Percentiles rank a stretch among this genome's conserved stretches.
These are phyloP conservation scores for Papilio elwesi DNA, from an alignment of 2,888 invertebrate species.

Conservation along the genomic window DNA sequence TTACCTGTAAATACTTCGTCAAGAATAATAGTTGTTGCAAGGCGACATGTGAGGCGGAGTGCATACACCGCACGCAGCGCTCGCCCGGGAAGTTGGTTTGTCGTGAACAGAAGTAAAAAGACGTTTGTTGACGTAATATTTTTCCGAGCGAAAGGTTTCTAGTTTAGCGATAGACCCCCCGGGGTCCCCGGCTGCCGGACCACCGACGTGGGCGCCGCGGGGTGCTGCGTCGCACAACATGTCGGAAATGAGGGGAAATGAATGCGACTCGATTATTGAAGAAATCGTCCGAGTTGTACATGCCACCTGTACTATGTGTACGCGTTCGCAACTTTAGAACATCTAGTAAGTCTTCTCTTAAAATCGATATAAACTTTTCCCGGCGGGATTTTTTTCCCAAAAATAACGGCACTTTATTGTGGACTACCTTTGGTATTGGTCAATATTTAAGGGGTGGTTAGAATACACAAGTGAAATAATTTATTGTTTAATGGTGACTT, in stretches of 20 bases:
- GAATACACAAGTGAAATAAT: too few relatives aligned
- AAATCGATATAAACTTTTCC: too few relatives aligned
- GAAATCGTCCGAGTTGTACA: conserved; percentile 19
- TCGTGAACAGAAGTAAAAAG: conserved; percentile 17
- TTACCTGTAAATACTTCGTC: not conserved
- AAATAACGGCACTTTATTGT: too few relatives aligned
- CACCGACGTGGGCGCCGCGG: conserved; percentile 54
- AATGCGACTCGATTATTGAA: conserved; percentile 21
- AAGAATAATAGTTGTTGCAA: not conserved
- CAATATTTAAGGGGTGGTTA: too few relatives aligned
- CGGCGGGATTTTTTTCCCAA: too few relatives aligned
- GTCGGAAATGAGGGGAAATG: conserved; percentile 21
- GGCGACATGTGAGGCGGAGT: not conserved
- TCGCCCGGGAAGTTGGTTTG: conserved; percentile 17
- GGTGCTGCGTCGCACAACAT: conserved; percentile 4
- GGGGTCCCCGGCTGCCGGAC: conserved; percentile 47
- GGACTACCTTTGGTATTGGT: too few relatives aligned
- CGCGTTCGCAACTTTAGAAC: not conserved
- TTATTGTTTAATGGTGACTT: too few relatives aligned
- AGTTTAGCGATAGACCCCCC: conserved; percentile 51
- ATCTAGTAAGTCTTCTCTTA: not conserved
- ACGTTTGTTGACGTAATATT: conserved; percentile 29
- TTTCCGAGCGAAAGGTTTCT: conserved; percentile 39
- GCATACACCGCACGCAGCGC: not conserved
- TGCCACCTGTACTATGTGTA: not conserved